Conservation (phyloP, 2,113 vertebrate species). For the Paracyprichromis sp. region DNA sequence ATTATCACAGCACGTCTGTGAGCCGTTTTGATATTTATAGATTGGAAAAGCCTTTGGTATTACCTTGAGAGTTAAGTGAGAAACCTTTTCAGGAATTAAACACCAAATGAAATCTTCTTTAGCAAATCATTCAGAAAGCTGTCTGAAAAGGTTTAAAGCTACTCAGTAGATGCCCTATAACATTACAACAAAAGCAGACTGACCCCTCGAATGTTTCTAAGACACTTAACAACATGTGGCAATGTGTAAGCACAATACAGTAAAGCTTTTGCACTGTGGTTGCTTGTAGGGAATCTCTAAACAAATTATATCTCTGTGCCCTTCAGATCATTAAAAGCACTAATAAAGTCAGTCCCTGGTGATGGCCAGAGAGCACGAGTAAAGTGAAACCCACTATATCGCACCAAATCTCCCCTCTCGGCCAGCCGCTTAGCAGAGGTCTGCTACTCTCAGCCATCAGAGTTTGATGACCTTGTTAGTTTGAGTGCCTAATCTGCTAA, state of each 20-base stretch:
- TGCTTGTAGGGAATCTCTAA: not conserved
- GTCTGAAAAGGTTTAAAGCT: not conserved
- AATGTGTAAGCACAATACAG: not conserved
- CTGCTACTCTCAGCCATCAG: conserved; percentile 53
- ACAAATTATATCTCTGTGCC: conserved; percentile 20
- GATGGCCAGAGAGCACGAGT: not conserved
- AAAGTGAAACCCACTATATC: conserved; percentile 34
- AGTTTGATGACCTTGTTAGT: conserved; percentile 75
- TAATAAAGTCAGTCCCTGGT: conserved; percentile 21
- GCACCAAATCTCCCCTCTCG: conserved; percentile 24
- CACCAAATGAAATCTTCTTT: not conserved
- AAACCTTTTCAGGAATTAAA: not conserved
- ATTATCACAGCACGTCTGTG: not conserved
- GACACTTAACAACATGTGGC: not conserved
- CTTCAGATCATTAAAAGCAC: conserved; percentile 31
- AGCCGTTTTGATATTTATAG: conserved; percentile 24
- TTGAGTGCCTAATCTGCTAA: conserved; percentile 75
- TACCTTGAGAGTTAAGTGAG: not conserved
- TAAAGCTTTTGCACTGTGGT: not conserved
- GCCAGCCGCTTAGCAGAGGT: conserved; percentile 45
- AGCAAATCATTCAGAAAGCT: conserved; percentile 13
- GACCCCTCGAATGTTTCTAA: not conserved
- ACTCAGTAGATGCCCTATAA: conserved; percentile 2
- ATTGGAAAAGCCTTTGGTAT: not conserved
- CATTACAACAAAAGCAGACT: not conserved